Conservation (phyloP, 2,797 vertebrate genomes). For the Anas bernieri region DNA sequence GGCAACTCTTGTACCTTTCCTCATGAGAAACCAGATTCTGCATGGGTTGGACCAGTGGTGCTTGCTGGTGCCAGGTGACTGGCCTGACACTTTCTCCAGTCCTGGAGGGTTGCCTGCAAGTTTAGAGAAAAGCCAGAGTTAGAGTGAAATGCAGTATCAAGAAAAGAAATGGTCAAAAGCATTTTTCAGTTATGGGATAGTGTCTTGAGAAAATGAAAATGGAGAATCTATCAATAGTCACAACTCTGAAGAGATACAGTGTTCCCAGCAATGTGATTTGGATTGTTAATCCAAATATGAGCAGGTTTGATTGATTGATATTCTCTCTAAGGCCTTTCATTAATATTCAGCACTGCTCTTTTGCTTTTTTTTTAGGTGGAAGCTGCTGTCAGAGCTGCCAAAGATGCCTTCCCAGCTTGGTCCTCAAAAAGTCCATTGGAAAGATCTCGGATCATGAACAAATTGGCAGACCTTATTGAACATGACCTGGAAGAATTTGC, state of each 20-base stretch:
- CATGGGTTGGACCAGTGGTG: not conserved
- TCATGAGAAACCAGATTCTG: not conserved
- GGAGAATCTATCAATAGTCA: not conserved
- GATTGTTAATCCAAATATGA: not conserved
- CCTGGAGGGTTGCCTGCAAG: not conserved
- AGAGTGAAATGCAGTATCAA: not conserved
- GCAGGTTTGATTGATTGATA: not conserved
- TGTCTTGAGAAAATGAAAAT: not conserved
- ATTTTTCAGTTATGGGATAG: not conserved
- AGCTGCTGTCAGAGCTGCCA: constrained; percentile 89
- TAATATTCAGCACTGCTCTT: not conserved
- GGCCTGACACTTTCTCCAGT: not conserved
- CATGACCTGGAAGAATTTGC: constrained; percentile 87
- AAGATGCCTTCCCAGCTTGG: constrained; percentile 89
- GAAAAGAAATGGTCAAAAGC: not conserved
- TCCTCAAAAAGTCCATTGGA: constrained; percentile 85
- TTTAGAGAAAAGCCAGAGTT: not conserved
- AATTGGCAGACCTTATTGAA: constrained; percentile 91
- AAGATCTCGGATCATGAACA: constrained; percentile 85
- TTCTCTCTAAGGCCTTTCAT: not conserved
- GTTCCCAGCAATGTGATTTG: not conserved
- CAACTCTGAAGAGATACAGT: not conserved
- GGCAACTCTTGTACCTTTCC: not conserved
- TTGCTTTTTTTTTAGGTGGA: constrained; percentile 81
- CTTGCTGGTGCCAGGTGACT: not conserved